Evolutionary conservation across 2,797 vertebrate genomes (phyloP), one percentile per base, ranked within the genome.

Genomic region (Triplophysa yarkandensis): DNA sequence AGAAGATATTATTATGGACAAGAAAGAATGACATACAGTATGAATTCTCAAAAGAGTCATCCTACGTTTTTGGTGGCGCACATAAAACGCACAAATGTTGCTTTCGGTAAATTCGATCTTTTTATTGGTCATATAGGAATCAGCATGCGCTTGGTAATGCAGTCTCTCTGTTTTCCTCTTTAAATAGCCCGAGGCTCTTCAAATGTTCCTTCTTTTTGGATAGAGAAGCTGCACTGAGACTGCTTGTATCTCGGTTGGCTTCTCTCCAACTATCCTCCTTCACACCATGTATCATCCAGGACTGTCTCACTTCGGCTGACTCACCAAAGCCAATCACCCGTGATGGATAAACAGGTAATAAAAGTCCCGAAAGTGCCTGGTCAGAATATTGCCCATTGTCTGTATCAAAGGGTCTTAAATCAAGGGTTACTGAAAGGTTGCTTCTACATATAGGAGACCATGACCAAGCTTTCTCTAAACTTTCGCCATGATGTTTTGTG

Each of bases 291-390:
- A 73, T 64, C 71, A 32, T 64, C 48, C 61, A 30, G 25, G 23
- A 43, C 48, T 55, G 46, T 64, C 71, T 43, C 58, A 63, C 21
- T 41, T 16, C 1, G 11, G 25, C 32, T 41, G 60, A 64, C 25
- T 73, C 34, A 55, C 71, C 27, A 17, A 17, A 73, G 61, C 48
- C 70, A 73, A 43, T 73, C 71, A 55, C 60, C 71, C 62, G 34
- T 32, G 46, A 73, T 55, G 61, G 71, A 55, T 64, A 64, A 73
- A 55, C 48, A 30, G 61, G 32, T 64, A 63, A 63, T 54, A 54
- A 30, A 43, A 41, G 46, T 14, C 1, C 2, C 17, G n/a, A 34
- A 58, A 58, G 19, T 21, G 34, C 25, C 16, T 25, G 43, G 46
- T 19, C 21, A 71, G 43, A 36, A 17, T 71, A 6, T 30, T 39